A percentile compares a stretch with the other conserved stretches of the same genome.
Evolutionary conservation across 2,888 invertebrate genomes (phyloP).

Genomic region (Apodemia zela): DNA sequence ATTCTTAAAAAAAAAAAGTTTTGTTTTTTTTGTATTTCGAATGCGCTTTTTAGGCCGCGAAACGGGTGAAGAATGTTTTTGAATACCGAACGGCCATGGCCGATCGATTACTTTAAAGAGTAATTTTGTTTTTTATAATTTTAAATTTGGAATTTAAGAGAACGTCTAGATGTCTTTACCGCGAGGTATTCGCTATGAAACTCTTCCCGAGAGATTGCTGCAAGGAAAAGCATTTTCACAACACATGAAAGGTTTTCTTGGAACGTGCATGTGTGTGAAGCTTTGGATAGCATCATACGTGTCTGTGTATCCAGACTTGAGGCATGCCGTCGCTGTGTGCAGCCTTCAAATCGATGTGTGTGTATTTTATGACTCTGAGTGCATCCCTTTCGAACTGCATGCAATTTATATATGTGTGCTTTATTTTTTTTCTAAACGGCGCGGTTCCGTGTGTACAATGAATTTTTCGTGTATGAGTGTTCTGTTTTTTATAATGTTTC

Average conservation of each 20-base stretch:
- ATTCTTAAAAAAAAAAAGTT: constrained; percentile 37
- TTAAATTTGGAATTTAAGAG: constrained; percentile 48
- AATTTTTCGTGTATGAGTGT: constrained; percentile 61
- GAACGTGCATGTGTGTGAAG: constrained; percentile 53
- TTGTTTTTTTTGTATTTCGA: constrained; percentile 42
- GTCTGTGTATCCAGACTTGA: constrained; percentile 54
- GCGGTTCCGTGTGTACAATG: constrained; percentile 56
- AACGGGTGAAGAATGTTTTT: constrained; percentile 66
- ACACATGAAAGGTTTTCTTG: constrained; percentile 77
- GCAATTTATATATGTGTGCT: constrained; percentile 77
- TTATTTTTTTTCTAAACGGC: constrained; percentile 76
- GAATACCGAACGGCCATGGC: constrained; percentile 47
- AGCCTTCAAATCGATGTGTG: constrained; percentile 43
- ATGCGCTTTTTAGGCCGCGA: constrained; percentile 53
- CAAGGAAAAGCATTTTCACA: constrained; percentile 79
- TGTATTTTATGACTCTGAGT: constrained; percentile 79
- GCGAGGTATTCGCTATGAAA: constrained; percentile 81
- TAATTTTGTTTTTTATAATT: constrained; percentile 32
- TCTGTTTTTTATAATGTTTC: constrained; percentile 55
- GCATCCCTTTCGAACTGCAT: constrained; percentile 80
- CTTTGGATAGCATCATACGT: constrained; percentile 43
- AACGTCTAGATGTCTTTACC: constrained; percentile 76
- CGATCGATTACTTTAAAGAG: constrained; percentile 51
- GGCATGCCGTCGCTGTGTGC: constrained; percentile 41
- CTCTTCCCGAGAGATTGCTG: constrained; percentile 80